phyloP scores from a whole-genome alignment of 2,113 vertebrate species.

The Oxygymnocypris stewartii region DNA sequence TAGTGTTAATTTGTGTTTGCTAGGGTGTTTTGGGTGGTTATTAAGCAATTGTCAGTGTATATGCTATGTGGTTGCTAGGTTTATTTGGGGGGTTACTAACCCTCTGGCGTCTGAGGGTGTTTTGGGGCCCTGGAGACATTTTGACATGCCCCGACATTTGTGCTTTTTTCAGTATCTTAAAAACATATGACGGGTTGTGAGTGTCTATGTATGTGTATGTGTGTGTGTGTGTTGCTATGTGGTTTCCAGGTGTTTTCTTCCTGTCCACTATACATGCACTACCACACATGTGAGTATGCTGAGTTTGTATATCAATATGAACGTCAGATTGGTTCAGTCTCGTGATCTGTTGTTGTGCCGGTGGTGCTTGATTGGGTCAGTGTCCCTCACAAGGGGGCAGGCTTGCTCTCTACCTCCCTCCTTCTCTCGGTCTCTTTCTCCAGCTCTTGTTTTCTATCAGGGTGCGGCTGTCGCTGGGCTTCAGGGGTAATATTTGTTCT shows the following conservation, averaged over 20 bases:
- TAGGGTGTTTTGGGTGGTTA: background rate
- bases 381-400: slow-evolving; percentile 57
- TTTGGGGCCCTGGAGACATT: no score
- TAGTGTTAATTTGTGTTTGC: no score
- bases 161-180: no score
- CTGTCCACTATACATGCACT: no score
- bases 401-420: slow-evolving; percentile 55
- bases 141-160: no score
- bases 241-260: background rate
- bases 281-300: background rate
- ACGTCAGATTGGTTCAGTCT: background rate
- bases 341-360: background rate
- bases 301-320: background rate
- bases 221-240: no score
- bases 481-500: background rate
- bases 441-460: slow-evolving; percentile 42
- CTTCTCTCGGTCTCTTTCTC: slow-evolving; percentile 18
- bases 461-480: slow-evolving; percentile 23
- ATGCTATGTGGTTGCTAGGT: no score
- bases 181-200: background rate
- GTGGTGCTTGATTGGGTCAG: background rate
- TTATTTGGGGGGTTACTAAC: no score
- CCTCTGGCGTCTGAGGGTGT: no score
- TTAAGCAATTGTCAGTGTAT: background rate
- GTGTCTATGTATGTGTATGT: no score